Conservation (phyloP, 2,888 invertebrate species). For the Polietes domitor region DNA sequence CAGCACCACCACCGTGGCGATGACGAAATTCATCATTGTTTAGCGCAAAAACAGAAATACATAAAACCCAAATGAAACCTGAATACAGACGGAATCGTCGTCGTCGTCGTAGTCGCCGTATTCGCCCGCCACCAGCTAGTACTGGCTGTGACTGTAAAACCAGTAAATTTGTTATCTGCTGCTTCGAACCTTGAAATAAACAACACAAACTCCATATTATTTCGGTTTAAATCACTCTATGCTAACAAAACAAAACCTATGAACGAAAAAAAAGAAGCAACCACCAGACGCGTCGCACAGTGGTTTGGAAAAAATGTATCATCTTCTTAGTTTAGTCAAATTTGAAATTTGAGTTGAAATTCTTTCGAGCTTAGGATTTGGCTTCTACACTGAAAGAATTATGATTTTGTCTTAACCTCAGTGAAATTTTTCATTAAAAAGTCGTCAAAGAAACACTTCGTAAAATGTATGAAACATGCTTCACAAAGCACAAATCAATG, state of each 20-base stretch:
- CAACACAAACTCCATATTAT: slow-evolving; percentile 43
- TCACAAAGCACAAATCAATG: too few relatives aligned
- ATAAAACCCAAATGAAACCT: slow-evolving; percentile 56
- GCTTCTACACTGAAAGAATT: too few relatives aligned
- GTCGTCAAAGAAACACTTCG: too few relatives aligned
- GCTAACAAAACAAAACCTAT: slow-evolving; percentile 38
- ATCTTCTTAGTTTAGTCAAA: too few relatives aligned
- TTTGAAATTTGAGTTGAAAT: too few relatives aligned
- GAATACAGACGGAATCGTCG: slow-evolving; percentile 25
- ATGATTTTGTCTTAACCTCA: too few relatives aligned
- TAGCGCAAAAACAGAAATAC: slow-evolving; percentile 51
- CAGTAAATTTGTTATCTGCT: slow-evolving; percentile 52
- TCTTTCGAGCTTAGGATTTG: too few relatives aligned
- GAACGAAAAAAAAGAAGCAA: slow-evolving; percentile 40
- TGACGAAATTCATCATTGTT: slow-evolving; percentile 66
- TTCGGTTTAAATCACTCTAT: slow-evolving; percentile 36
- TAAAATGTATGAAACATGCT: too few relatives aligned
- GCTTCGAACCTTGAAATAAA: slow-evolving; percentile 60
- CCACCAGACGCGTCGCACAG: background rate
- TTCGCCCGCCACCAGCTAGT: background rate
- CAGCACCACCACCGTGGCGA: slow-evolving; percentile 13
- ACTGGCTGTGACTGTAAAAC: slow-evolving; percentile 50
- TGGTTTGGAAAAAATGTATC: background rate
- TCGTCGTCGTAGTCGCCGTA: background rate
- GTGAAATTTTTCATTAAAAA: too few relatives aligned